Conservation (phyloP, 2,113 vertebrate species). For the Chaetodon trifascialis region DNA sequence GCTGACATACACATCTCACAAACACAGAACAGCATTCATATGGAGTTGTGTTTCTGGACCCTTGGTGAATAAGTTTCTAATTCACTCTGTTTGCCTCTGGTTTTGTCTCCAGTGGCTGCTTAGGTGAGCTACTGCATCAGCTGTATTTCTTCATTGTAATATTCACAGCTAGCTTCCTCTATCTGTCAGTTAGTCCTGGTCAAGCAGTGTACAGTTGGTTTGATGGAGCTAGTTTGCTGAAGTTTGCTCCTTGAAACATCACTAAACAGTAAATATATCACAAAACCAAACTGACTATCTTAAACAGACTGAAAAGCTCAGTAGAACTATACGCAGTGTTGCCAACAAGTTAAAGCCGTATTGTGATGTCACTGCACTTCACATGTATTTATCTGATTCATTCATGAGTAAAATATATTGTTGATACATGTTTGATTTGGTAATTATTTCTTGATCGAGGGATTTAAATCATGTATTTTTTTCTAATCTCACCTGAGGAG, state of each 20-base stretch:
- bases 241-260: background rate
- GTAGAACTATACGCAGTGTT: background rate
- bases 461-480: background rate
- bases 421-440: background rate
- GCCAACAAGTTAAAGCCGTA: background rate
- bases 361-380: background rate
- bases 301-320: background rate
- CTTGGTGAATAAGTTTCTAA: background rate
- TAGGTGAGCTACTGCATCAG: background rate
- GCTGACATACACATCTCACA: background rate
- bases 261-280: background rate
- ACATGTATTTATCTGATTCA: background rate
- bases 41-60: background rate
- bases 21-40: background rate
- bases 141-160: background rate
- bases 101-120: background rate
- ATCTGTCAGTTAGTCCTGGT: background rate
- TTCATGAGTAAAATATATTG: background rate
- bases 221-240: background rate
- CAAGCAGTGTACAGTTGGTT: background rate
- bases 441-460: background rate
- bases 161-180: no score
- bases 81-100: background rate
- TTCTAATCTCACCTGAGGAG: slow-evolving; percentile 85
- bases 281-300: background rate